Conservation (phyloP, 1,140 invertebrate genomes). For the Schlechtendalia chinensis region DNA sequence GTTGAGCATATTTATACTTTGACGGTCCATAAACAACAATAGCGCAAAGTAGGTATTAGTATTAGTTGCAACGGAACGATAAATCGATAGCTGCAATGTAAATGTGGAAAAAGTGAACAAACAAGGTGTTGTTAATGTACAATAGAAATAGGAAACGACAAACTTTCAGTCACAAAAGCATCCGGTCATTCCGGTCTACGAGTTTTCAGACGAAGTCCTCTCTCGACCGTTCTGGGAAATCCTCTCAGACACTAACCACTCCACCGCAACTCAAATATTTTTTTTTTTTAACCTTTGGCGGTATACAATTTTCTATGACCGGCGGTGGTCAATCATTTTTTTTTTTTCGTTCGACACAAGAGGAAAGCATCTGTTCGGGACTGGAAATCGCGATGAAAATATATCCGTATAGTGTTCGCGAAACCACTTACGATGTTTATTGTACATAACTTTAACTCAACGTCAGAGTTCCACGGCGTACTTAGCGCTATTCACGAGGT, state of each 20-base stretch:
- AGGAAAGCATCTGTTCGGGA: too few relatives aligned
- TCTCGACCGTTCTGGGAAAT: background rate
- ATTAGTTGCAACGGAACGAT: background rate
- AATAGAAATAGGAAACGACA: conserved; percentile 31
- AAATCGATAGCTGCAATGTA: background rate
- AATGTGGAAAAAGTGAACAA: background rate
- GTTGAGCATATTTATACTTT: background rate
- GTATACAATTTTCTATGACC: too few relatives aligned
- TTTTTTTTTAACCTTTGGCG: background rate
- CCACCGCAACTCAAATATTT: background rate
- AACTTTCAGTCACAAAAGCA: conserved; percentile 28
- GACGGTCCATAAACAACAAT: background rate
- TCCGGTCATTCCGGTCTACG: conserved; percentile 35
- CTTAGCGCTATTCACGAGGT: too few relatives aligned
- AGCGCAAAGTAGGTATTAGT: background rate
- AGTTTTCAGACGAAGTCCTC: background rate
- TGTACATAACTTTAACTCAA: too few relatives aligned
- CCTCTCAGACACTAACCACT: conserved; percentile 1
- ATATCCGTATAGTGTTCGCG: too few relatives aligned
- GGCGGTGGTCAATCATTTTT: background rate
- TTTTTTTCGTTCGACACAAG: background rate
- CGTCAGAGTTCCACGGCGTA: too few relatives aligned
- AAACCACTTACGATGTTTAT: too few relatives aligned
- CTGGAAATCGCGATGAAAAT: too few relatives aligned
- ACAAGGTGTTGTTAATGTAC: conserved; percentile 21